Evolutionary conservation across 2,797 vertebrate genomes (phyloP).

Genomic region (Astyanax mexicanus): DNA sequence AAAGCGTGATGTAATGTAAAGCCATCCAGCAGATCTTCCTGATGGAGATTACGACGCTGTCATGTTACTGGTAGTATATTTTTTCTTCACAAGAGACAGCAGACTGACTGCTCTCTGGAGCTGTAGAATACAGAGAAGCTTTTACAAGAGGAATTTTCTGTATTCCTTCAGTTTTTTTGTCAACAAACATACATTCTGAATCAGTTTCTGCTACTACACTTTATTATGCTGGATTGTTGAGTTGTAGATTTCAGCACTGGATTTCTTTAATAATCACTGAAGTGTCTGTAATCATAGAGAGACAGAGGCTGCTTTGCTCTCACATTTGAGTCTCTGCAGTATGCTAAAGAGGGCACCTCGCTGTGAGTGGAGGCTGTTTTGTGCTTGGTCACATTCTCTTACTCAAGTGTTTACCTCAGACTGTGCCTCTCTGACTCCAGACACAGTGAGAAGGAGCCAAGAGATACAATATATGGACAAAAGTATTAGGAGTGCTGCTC

Average conservation of each 20-base stretch:
- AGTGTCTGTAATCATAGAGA: conserved; percentile 18
- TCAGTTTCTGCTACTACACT: neutral
- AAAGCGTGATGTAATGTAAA: conserved; percentile 31
- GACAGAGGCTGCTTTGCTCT: conserved; percentile 11
- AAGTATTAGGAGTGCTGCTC: no score
- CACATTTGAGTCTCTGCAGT: conserved; percentile 10
- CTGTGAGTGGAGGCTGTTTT: neutral
- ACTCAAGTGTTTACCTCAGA: conserved; percentile 31
- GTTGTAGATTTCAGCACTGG: conserved; percentile 3
- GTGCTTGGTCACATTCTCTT: conserved; percentile 6
- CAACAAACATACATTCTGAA: no score
- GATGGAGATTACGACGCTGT: conserved; percentile 1
- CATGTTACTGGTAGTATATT: conserved; percentile 9
- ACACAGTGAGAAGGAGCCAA: neutral
- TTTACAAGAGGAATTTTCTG: neutral
- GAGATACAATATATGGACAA: no score
- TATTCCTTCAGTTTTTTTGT: no score
- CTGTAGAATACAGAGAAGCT: neutral
- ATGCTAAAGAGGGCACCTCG: conserved; percentile 7
- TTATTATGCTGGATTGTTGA: neutral
- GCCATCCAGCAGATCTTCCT: conserved; percentile 14
- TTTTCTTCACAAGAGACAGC: conserved; percentile 2
- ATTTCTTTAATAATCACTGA: conserved; percentile 6
- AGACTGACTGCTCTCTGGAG: neutral
- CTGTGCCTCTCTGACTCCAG: conserved; percentile 9